Base-by-base conservation (phyloP, 2,113 vertebrate genomes). In the Alligator mississippiensis region DNA sequence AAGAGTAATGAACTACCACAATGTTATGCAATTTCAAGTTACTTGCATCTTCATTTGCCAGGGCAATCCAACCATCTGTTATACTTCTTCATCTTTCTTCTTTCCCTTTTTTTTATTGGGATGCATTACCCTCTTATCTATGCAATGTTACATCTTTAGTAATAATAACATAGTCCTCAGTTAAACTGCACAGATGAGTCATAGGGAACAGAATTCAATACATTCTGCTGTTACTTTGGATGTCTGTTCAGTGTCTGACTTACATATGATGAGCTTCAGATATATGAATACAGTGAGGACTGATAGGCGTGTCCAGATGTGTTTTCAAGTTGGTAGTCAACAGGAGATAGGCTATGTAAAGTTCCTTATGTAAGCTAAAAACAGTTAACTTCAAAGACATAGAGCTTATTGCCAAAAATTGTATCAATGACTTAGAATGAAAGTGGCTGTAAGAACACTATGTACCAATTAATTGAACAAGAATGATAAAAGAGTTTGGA, bases 11-110 rank as follows among this genome's bases (percentile, higher is more conserved):
- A 84, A 80, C 90, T 85, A 85, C 80, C 85, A 89, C 90, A 94
- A 89, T 64, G 87, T 90, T 79, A 94, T 85, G 62, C 55, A 68
- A 90, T 93, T 95, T 84, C 28, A 84, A 72, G 87, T 91, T 85
- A 94, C 90, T 95, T 97, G 78, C 21, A 19, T 93, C 95, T 95
- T 93, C 66, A 77, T 61, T 94, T 89, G 82, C 66, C 70, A 8
- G 0, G 82, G 82, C 84, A 91, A 80, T 54, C 87, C 77, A 90
- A 77, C 84, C 90, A 93, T 93, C 92, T 93, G 84, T 85, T 82
- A 90, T 16, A 85, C 5, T 77, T 91, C 21, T 74, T 77, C 27
- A 9, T 3, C 2, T 21, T 76, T 54, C 34, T 66, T 59, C 76
- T 62, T 25, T 13, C 82, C 77, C 9, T 27, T 5, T 91, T 84